Evolutionary conservation across 2,797 vertebrate species (phyloP).

Genomic region (Pipistrellus pipistrellus): DNA sequence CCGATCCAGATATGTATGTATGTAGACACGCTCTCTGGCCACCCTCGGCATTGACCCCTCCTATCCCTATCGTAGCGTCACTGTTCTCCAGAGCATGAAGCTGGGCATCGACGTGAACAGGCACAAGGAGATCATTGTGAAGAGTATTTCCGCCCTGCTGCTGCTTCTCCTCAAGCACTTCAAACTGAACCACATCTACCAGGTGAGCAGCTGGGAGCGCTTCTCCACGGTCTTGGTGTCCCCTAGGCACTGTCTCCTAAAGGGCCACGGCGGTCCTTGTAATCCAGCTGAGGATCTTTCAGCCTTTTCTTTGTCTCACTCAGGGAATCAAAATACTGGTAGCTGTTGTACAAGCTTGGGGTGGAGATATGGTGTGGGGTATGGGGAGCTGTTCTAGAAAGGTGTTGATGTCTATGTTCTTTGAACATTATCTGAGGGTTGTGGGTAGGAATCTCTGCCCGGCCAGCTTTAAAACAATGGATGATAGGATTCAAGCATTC

Average conservation of each 20-base stretch:
- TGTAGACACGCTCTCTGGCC: not conserved
- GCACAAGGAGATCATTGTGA: constrained; percentile 99
- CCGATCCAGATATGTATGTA: not conserved
- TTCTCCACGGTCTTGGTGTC: not conserved
- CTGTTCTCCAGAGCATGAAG: constrained; percentile 99
- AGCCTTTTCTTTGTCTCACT: not conserved
- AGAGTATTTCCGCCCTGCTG: constrained; percentile 95
- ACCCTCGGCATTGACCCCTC: not conserved
- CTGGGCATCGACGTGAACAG: constrained; percentile 98
- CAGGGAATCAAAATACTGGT: not conserved
- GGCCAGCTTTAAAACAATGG: constrained; percentile 15
- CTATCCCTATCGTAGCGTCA: constrained; percentile 90
- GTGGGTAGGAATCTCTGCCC: not conserved
- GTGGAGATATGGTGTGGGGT: not conserved
- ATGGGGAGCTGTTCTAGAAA: not conserved
- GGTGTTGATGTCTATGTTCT: not conserved
- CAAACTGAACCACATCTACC: constrained; percentile 97
- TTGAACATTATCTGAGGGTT: not conserved
- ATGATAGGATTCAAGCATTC: constrained; percentile 34
- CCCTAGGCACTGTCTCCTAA: not conserved
- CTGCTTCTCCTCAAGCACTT: constrained; percentile 98
- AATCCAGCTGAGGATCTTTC: not conserved
- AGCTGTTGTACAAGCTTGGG: not conserved
- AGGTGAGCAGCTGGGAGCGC: constrained; percentile 87
- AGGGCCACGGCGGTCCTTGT: not conserved